Evolutionary conservation across 2,888 invertebrate species (phyloP).

Genomic region (Bhutanitis thaidina): DNA sequence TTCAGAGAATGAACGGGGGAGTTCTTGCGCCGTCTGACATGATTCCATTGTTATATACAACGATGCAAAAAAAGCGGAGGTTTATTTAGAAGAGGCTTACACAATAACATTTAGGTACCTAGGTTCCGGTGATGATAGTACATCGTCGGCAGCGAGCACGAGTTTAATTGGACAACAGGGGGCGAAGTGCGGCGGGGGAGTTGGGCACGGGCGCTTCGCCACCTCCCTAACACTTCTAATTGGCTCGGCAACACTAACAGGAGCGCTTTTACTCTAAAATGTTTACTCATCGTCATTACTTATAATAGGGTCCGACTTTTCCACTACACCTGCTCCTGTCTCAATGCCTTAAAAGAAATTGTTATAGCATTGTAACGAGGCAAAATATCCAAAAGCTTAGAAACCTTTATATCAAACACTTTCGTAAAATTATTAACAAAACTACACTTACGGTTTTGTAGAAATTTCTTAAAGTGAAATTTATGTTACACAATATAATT

Average conservation of each 20-base stretch:
- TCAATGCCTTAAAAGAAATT: constrained; percentile 11
- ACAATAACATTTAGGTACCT: constrained; percentile 68
- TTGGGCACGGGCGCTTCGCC: constrained; percentile 32
- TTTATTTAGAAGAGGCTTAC: constrained; percentile 73
- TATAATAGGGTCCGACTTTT: constrained; percentile 47
- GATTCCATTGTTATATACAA: constrained; percentile 69
- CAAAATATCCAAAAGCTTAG: not conserved
- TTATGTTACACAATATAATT: no score
- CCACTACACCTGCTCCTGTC: constrained; percentile 41
- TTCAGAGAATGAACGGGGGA: constrained; percentile 58
- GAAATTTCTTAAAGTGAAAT: no score
- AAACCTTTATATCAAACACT: not conserved
- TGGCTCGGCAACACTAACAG: constrained; percentile 68
- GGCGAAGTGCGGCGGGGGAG: constrained; percentile 33
- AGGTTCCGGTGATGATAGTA: constrained; percentile 35
- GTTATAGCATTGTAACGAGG: constrained; percentile 20
- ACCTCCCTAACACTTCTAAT: constrained; percentile 68
- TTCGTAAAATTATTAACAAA: constrained; percentile 21
- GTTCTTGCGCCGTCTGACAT: constrained; percentile 71
- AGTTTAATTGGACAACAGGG: constrained; percentile 71
- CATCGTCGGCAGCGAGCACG: constrained; percentile 41
- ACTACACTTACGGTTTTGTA: constrained; percentile 33
- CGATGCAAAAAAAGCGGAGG: constrained; percentile 63
- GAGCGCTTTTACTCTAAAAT: constrained; percentile 56
- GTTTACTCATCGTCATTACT: constrained; percentile 56